Percentiles rank a stretch among this genome's conserved stretches.
Conservation (phyloP, 2,888 invertebrate genomes). For the Amphipoea oculea region DNA sequence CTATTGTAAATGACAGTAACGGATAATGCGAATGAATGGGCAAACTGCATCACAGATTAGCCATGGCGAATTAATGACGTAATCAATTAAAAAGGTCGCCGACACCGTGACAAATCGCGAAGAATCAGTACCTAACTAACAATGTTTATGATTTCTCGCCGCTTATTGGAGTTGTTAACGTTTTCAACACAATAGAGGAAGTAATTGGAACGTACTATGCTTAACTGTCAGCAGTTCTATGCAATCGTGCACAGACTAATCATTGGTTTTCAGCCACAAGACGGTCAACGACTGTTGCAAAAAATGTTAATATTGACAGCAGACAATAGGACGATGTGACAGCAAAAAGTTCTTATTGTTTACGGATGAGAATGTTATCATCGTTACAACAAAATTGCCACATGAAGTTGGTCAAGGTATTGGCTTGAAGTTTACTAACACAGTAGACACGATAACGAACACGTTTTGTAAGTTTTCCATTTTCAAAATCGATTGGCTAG, state of each 20-base stretch:
- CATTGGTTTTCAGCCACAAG: conserved; percentile 45
- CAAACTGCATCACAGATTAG: conserved; percentile 36
- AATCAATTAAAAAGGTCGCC: conserved; percentile 54
- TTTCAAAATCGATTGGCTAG: conserved; percentile 45
- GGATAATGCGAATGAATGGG: conserved; percentile 38
- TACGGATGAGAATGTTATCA: conserved; percentile 69
- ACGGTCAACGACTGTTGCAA: conserved; percentile 65
- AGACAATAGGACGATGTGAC: conserved; percentile 69
- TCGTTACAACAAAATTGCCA: conserved; percentile 65
- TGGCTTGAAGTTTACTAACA: conserved; percentile 47
- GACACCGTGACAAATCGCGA: conserved; percentile 22
- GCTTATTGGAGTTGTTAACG: conserved; percentile 11
- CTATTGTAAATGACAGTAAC: conserved; percentile 35
- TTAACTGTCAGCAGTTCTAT: conserved; percentile 40
- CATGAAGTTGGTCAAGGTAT: conserved; percentile 75
- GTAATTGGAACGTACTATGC: conserved; percentile 50
- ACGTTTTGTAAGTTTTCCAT: conserved; percentile 49
- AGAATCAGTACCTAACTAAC: conserved; percentile 9
- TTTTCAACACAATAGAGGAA: conserved; percentile 53
- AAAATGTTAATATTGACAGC: conserved; percentile 56
- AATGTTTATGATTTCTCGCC: conserved; percentile 28
- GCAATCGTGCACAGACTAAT: conserved; percentile 45
- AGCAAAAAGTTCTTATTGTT: conserved; percentile 74
- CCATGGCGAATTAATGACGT: conserved; percentile 33
- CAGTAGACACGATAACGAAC: conserved; percentile 37